Base-by-base conservation (phyloP, 2,888 invertebrate species). In the Tenthredo distinguenda region DNA sequence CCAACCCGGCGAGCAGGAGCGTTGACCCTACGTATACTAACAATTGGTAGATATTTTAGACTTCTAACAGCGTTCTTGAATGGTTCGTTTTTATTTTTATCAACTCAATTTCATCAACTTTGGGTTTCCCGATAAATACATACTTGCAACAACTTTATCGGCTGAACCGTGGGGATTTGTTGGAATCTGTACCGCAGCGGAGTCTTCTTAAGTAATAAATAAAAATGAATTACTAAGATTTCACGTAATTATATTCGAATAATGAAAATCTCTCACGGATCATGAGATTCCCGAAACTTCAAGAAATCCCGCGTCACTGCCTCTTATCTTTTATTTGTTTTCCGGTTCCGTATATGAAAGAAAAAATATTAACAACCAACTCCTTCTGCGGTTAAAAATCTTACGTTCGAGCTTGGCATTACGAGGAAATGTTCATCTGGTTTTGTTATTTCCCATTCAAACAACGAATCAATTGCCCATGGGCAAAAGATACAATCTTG, bases 1-100 rank as follows among this genome's bases (percentile, higher is more conserved):
- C 26, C 21, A 43, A 43, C 72, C 40, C 40, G 21, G 21, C 43
- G 26, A 43, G 40, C 40, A 21, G 43, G 72, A 43, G 21, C 72
- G 26, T 74, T 74, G 21, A 74, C 43, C 72, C 72, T 43, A 0
- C 72, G 43, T 74, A 43, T 10, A 26, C 40, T 43, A 34, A 68
- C 26, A 12, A 26, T 74, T n/a, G 26, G 62, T 62, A 26, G 3
- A 62, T 74, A 43, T 74, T 74, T 74, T 43, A 74, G 37, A 74
- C 72, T 18, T 34, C 15, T 21, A 43, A 37, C 37, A 40, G 15
- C 21, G 12, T 10, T 9, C 0, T 72, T 21, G 72, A 72, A 72
- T 40, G 12, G 68, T 68, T 68, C 18, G 37, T 72, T 72, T 15
- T 43, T 40, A 40, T 72, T 40, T 72, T 72, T 21, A 9, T 40